Conservation (phyloP, 2,113 vertebrate genomes). For the Connochaetes taurinus region DNA sequence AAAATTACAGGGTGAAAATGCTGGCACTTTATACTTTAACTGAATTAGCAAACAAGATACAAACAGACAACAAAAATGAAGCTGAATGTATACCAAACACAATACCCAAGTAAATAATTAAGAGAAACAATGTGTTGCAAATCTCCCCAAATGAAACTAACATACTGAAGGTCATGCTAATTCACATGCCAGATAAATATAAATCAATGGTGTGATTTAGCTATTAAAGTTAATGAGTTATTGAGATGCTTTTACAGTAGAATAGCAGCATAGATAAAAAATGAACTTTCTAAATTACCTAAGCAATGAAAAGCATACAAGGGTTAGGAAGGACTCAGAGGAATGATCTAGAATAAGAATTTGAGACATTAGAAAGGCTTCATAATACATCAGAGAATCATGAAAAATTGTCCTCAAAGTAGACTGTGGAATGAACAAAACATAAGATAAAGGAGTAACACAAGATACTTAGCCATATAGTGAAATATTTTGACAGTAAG, state of each 20-base stretch:
- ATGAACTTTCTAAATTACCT: background rate
- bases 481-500: background rate
- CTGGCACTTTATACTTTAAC: background rate
- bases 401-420: background rate
- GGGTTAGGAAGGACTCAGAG: background rate
- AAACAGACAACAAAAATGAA: background rate
- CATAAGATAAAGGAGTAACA: background rate
- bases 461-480: background rate
- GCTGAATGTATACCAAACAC: background rate
- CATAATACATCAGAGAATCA: background rate
- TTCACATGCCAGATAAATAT: slow-evolving; percentile 34
- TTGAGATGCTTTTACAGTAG: background rate
- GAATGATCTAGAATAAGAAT: background rate
- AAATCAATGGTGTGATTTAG: background rate
- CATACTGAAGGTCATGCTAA: background rate
- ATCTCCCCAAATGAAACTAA: slow-evolving; percentile 19
- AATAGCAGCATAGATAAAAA: background rate
- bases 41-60: background rate
- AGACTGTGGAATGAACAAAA: background rate
- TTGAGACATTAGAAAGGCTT: background rate
- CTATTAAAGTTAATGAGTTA: background rate
- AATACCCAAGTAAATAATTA: slow-evolving; percentile 22
- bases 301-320: background rate
- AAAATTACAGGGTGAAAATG: slow-evolving; percentile 9
- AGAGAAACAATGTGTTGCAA: background rate